Percentiles rank a stretch among this genome's conserved stretches.
These are phyloP conservation scores for Centrocercus urophasianus DNA, from an alignment of 2,113 vertebrate species.

Conservation along the genomic window DNA sequence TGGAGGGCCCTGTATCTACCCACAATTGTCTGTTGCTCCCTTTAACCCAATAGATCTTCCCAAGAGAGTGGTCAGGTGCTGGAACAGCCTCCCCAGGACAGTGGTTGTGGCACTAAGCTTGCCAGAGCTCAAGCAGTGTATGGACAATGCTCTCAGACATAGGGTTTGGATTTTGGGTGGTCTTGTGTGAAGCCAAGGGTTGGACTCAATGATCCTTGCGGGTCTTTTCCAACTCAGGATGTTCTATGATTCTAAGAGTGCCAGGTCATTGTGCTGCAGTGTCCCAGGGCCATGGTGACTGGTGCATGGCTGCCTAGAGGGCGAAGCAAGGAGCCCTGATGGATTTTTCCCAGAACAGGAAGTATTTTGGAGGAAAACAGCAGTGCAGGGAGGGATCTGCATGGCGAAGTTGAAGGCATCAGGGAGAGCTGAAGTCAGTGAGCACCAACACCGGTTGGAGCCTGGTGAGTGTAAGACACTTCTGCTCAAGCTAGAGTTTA, in stretches of 20 bases:
- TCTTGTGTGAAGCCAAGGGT: too few relatives aligned
- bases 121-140: too few relatives aligned
- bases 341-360: not conserved
- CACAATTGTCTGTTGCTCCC: not conserved
- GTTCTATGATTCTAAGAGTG: not conserved
- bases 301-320: not conserved
- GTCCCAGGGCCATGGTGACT: rapidly evolving
- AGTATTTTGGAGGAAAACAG: not conserved
- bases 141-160: too few relatives aligned
- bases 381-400: not conserved
- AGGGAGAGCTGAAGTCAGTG: not conserved
- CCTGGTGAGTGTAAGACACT: too few relatives aligned
- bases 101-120: too few relatives aligned
- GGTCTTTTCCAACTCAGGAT: too few relatives aligned
- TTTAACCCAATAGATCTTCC: not conserved
- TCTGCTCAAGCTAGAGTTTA: not conserved
- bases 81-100: too few relatives aligned
- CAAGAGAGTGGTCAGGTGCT: too few relatives aligned
- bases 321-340: not conserved
- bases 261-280: not conserved
- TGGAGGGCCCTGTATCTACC: not conserved
- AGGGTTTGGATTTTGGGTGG: too few relatives aligned
- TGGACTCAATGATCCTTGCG: too few relatives aligned
- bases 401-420: not conserved
- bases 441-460: not conserved